A percentile compares a stretch with the other conserved stretches of the same genome.
These are phyloP conservation scores for Seira sanloemensis DNA, from an alignment of 2,888 invertebrate species.

Conservation along the genomic window DNA sequence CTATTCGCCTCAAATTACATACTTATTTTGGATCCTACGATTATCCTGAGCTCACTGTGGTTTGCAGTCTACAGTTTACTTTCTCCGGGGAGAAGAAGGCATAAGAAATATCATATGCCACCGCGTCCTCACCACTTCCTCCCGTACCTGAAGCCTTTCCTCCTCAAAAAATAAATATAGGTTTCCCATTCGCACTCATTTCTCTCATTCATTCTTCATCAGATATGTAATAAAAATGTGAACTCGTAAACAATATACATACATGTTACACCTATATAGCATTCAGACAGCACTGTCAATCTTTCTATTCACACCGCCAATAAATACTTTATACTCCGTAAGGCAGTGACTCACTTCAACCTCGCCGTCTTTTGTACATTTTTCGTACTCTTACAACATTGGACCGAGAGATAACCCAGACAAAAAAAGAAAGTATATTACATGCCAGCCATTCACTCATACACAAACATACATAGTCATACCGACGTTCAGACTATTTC, in stretches of 20 bases:
- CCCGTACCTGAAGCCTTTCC: neutral
- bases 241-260: too few species aligned
- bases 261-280: too few species aligned
- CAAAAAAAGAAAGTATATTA: neutral
- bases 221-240: too few species aligned
- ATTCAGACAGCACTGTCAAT: too few species aligned
- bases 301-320: too few species aligned
- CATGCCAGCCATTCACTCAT: neutral
- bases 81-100: neutral
- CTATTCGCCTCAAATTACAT: slow-evolving; percentile 4
- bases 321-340: neutral
- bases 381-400: neutral
- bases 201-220: neutral
- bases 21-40: neutral
- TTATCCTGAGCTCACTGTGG: slow-evolving; percentile 55
- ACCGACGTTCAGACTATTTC: neutral
- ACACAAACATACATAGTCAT: neutral
- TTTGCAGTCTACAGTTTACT: slow-evolving; percentile 9
- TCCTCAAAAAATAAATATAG: slow-evolving; percentile 10
- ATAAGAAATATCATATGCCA: neutral
- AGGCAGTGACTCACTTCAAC: neutral
- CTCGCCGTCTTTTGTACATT: neutral
- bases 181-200: too few species aligned
- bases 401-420: neutral
- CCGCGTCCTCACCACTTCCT: neutral